Evolutionary conservation across 1,140 invertebrate genomes (phyloP).

Genomic region (Octopus bimaculoides): DNA sequence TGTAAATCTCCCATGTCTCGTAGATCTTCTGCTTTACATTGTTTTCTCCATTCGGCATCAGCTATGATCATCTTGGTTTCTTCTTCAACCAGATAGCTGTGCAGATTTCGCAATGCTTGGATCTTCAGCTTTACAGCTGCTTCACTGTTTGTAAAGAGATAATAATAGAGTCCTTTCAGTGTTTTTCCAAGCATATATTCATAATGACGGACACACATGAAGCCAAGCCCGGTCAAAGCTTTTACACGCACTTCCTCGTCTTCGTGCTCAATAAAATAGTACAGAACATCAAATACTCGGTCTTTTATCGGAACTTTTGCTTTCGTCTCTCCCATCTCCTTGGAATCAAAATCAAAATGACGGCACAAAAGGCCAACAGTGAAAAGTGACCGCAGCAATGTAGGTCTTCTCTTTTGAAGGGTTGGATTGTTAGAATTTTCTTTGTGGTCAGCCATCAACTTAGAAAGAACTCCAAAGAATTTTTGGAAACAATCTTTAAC

Average conservation of each 20-base stretch:
- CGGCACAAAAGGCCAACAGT: conserved; percentile 92
- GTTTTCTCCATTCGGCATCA: conserved; percentile 91
- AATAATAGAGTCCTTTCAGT: conserved; percentile 87
- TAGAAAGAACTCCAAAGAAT: conserved; percentile 58
- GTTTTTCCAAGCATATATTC: conserved; percentile 87
- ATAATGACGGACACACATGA: conserved; percentile 90
- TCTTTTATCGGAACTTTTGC: conserved; percentile 66
- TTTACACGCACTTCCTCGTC: conserved; percentile 73
- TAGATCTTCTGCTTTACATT: conserved; percentile 88
- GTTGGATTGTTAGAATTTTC: conserved; percentile 63
- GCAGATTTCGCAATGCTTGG: conserved; percentile 90
- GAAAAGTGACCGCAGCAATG: conserved; percentile 84
- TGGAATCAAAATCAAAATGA: conserved; percentile 91
- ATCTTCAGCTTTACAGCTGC: conserved; percentile 73
- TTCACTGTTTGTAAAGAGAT: conserved; percentile 70
- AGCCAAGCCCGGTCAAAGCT: conserved; percentile 63
- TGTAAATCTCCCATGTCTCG: conserved; percentile 62
- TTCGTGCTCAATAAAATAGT: conserved; percentile 75
- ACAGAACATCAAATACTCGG: conserved; percentile 82
- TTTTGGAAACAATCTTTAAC: conserved; percentile 87
- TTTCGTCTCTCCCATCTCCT: conserved; percentile 54
- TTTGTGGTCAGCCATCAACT: conserved; percentile 62
- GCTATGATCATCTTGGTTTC: conserved; percentile 94
- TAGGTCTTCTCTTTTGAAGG: conserved; percentile 63
- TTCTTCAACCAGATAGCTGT: conserved; percentile 92